Conservation (phyloP, 2,113 vertebrate species). For the Silurus meridionalis region DNA sequence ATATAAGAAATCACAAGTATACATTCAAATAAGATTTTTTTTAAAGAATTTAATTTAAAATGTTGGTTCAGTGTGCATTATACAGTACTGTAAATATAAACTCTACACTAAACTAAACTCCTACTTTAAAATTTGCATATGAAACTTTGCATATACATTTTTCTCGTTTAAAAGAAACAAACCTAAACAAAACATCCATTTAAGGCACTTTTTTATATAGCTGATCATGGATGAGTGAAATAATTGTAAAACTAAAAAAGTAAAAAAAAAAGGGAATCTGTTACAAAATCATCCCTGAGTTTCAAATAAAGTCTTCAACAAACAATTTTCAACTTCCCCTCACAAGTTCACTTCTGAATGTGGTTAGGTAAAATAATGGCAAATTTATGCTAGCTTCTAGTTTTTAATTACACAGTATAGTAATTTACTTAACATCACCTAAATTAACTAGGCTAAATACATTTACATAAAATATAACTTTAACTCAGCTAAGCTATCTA, state of each 20-base stretch:
- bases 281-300: slow-evolving; percentile 1
- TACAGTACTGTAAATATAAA: slow-evolving; percentile 7
- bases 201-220: background rate
- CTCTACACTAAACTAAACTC: background rate
- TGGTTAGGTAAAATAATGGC: background rate
- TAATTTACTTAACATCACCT: background rate
- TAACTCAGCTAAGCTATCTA: background rate
- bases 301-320: background rate
- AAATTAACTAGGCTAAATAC: background rate
- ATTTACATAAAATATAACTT: too few species aligned
- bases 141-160: slow-evolving; percentile 4
- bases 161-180: background rate
- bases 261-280: background rate
- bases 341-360: background rate
- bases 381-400: background rate
- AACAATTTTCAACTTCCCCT: background rate
- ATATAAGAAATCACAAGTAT: background rate
- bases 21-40: background rate
- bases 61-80: background rate
- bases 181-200: background rate
- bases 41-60: background rate
- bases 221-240: background rate
- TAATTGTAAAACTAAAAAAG: background rate
- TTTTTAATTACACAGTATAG: background rate
- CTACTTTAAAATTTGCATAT: slow-evolving; percentile 1